Evolutionary conservation across 1,140 invertebrate genomes (phyloP), one percentile per base, ranked within the genome.

Genomic region (Branchinecta lindahli): DNA sequence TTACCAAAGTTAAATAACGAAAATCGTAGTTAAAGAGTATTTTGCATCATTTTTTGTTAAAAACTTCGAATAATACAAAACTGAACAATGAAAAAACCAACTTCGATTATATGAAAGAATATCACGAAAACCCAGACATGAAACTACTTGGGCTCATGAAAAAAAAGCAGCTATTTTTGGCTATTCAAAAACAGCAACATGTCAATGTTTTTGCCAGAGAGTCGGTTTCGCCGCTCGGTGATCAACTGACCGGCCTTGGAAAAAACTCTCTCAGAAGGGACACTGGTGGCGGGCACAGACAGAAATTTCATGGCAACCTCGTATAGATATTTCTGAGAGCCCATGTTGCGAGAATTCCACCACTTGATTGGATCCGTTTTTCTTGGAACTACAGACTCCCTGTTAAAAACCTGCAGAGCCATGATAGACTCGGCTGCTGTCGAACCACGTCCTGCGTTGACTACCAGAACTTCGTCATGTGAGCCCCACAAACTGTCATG

Each of bases 121-220:
- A n/a, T n/a, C n/a, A n/a, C n/a, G n/a, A n/a, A n/a, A n/a, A n/a
- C n/a, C n/a, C n/a, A n/a, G n/a, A n/a, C n/a, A n/a, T n/a, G n/a
- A n/a, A n/a, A n/a, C n/a, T 52, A 52, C 47, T 52, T n/a, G 47
- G 47, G 47, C 47, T 52, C 47, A 52, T 9, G 47, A 52, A 52
- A n/a, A 52, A 52, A 52, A n/a, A 52, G n/a, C 9, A 52, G n/a
- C n/a, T 9, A 52, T n/a, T 52, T n/a, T n/a, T 52, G 47, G 47
- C 47, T 52, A 52, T 52, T 52, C 47, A 52, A 52, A 52, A 52
- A 52, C 47, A 52, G n/a, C 47, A 52, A n/a, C 47, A 52, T 52
- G 47, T 52, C n/a, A 9, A 52, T 52, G 47, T 52, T 52, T 52
- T 52, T 52, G 9, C n/a, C 47, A 9, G 47, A n/a, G n/a, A 52